Conservation (phyloP, 2,888 invertebrate genomes). For the Callimorpha dominula region DNA sequence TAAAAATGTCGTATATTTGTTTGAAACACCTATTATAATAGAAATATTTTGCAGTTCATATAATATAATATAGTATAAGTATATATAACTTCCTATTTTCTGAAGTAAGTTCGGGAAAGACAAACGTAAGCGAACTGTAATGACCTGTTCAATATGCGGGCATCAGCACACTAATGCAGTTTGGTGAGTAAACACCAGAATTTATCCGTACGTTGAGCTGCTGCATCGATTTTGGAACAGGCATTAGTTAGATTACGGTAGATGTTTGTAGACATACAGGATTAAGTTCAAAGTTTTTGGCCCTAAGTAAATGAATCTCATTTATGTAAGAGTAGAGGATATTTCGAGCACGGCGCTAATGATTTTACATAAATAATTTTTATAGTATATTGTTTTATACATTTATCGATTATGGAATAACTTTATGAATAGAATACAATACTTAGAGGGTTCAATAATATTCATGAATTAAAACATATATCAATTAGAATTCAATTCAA, state of each 20-base stretch:
- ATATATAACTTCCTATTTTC: too few species aligned
- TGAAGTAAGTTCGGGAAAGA: not conserved
- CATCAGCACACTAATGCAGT: slow-evolving; percentile 31
- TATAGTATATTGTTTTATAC: too few species aligned
- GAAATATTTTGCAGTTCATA: too few species aligned
- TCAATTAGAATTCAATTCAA: too few species aligned
- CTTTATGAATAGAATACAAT: too few species aligned
- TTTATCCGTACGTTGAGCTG: slow-evolving; percentile 1
- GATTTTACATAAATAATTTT: not conserved
- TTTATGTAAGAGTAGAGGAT: not conserved
- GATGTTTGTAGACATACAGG: not conserved
- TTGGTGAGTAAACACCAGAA: slow-evolving; percentile 35
- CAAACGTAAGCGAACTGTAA: slow-evolving; percentile 17
- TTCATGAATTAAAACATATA: too few species aligned
- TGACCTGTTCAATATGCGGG: slow-evolving; percentile 36
- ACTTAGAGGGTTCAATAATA: too few species aligned
- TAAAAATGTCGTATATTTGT: too few species aligned
- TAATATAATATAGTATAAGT: too few species aligned
- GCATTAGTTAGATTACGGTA: slow-evolving; percentile 11
- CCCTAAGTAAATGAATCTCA: not conserved
- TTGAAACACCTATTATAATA: too few species aligned
- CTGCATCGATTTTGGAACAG: slow-evolving; percentile 4
- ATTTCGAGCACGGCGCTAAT: not conserved
- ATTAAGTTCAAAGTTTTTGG: not conserved
- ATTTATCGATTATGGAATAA: too few species aligned